Evolutionary conservation across 2,113 vertebrate species (phyloP).

Genomic region (Seriola quinqueradiata): DNA sequence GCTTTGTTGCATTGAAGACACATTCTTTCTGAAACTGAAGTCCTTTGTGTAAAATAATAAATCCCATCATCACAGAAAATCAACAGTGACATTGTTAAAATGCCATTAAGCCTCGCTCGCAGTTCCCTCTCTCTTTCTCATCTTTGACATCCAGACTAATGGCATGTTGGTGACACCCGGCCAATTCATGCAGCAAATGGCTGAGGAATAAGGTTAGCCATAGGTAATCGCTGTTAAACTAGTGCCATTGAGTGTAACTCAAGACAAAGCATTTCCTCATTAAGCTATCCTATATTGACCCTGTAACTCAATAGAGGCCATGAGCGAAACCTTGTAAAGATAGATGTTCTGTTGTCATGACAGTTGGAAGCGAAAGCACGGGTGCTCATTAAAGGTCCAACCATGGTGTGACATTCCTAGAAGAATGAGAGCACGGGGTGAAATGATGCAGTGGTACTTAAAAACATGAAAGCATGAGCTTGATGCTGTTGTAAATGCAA

Average conservation of each 20-base stretch:
- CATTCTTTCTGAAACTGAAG: constrained; percentile 14
- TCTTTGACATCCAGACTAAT: constrained; percentile 68
- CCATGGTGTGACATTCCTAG: constrained; percentile 32
- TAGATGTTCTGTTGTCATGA: constrained; percentile 84
- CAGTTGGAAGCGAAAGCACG: constrained; percentile 72
- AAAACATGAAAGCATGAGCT: constrained; percentile 16
- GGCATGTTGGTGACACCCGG: constrained; percentile 64
- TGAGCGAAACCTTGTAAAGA: constrained; percentile 79
- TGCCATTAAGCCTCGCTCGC: constrained; percentile 53
- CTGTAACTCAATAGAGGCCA: constrained; percentile 79
- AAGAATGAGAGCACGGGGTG: constrained; percentile 28
- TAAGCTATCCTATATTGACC: constrained; percentile 71
- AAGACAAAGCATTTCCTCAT: constrained; percentile 78
- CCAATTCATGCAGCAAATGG: constrained; percentile 74
- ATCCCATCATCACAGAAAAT: constrained; percentile 34
- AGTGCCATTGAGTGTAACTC: constrained; percentile 71
- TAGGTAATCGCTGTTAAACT: constrained; percentile 78
- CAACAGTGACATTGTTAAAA: constrained; percentile 65
- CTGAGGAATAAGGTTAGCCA: constrained; percentile 73
- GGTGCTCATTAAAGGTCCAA: constrained; percentile 78
- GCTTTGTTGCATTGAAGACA: constrained; percentile 7
- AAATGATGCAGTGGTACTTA: constrained; percentile 33
- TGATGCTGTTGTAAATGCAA: constrained; percentile 1
- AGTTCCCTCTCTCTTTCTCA: constrained; percentile 15
- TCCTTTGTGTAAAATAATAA: constrained; percentile 47